Evolutionary conservation across 2,797 vertebrate species (phyloP), one percentile per base, ranked within the genome.

Genomic region (Coranthus polyacanthus): DNA sequence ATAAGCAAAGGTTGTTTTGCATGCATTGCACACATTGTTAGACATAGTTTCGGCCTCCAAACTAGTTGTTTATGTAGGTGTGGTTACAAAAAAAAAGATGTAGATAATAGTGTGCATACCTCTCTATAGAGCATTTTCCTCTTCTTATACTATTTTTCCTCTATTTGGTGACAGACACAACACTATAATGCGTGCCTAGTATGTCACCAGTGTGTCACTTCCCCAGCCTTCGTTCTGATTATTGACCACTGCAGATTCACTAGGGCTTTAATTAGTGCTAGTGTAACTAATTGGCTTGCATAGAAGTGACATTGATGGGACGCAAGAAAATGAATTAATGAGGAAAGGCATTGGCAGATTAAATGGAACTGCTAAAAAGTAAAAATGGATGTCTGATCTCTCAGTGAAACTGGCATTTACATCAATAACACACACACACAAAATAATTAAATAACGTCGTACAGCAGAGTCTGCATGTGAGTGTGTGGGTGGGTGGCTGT

Each of bases 241-340:
- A 88, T 85, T 90, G 91, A 92, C 86, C 71, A 72, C 87, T 76
- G 74, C 89, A 76, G 75, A 82, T 77, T 85, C 65, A 32, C 87
- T 72, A 67, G 73, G 88, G 83, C 83, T 84, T 89, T 90, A 92
- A 92, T 92, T 92, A 89, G 84, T 61, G 59, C 71, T 78, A 75
- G 82, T 83, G 84, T 87, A 87, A 90, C 90, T 92, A 92, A 92
- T 89, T 84, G 81, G 81, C 81, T 81, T 61, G 72, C 77, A 78
- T 68, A 73, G 82, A 87, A 86, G 67, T 86, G 84, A 89, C 89
- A 85, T 81, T 88, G 85, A 91, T 81, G 82, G 55, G 66, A 83
- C 67, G 71, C 55, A 68, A 83, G 73, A 66, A 86, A 87, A 82
- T 76, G 32, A 84, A 90, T 85, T 83, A 85, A 85, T 69, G 66